Conservation (phyloP, 2,113 vertebrate species). For the Crotalus horridus region DNA sequence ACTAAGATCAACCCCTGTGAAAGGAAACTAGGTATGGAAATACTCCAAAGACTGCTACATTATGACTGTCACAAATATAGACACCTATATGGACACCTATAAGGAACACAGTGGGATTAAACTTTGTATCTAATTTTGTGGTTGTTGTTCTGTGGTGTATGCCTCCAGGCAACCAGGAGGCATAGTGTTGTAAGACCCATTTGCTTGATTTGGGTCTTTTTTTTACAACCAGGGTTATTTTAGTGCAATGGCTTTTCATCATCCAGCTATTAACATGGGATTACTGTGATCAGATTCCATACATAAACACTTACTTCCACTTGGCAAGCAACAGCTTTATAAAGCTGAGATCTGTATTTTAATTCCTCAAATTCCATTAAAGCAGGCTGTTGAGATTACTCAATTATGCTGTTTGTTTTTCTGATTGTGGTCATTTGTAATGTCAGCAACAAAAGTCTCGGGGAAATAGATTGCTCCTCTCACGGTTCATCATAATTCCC, state of each 20-base stretch:
- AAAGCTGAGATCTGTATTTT: slow-evolving; percentile 49
- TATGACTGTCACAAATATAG: background rate
- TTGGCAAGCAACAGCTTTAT: slow-evolving; percentile 56
- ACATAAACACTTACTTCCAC: slow-evolving; percentile 30
- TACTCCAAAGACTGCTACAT: background rate
- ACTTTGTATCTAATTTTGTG: background rate
- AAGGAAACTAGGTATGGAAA: background rate
- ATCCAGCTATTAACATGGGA: slow-evolving; percentile 57
- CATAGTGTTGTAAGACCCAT: slow-evolving; percentile 44
- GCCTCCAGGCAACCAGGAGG: background rate
- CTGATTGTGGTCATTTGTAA: slow-evolving; percentile 53
- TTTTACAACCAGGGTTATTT: slow-evolving; percentile 45
- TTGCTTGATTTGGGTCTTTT: slow-evolving; percentile 7
- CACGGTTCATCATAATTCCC: background rate
- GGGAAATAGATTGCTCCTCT: background rate
- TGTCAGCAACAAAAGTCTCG: background rate
- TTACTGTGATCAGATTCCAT: slow-evolving; percentile 56
- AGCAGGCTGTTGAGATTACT: slow-evolving; percentile 46
- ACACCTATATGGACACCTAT: background rate
- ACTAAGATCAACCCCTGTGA: background rate
- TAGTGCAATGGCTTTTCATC: slow-evolving; percentile 48
- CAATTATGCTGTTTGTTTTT: slow-evolving; percentile 60
- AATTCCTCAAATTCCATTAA: slow-evolving; percentile 64
- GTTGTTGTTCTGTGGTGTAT: slow-evolving; percentile 33
- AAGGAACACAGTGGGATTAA: background rate